Evolutionary conservation across 2,888 invertebrate genomes (phyloP).

Genomic region (Cataglyphis cursor): DNA sequence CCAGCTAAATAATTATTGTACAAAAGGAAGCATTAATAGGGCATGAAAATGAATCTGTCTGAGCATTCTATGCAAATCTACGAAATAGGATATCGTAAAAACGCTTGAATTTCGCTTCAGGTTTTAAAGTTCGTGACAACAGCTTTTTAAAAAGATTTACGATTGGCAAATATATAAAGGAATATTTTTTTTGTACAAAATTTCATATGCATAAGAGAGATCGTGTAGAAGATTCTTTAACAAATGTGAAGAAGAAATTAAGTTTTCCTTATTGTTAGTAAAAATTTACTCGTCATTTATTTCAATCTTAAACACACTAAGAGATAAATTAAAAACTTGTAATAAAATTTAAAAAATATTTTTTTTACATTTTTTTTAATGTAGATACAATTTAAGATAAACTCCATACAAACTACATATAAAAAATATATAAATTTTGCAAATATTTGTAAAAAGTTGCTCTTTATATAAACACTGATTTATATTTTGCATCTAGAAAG

Average conservation of each 20-base stretch:
- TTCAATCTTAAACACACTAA: no score
- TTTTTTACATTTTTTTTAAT: neutral
- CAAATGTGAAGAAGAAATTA: neutral
- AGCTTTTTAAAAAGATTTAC: slow-evolving; percentile 1
- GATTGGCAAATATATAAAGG: neutral
- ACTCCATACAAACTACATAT: neutral
- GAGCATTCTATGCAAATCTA: neutral
- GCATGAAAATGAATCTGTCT: neutral
- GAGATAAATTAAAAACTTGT: neutral
- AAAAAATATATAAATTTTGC: neutral
- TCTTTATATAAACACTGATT: neutral
- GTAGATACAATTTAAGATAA: neutral
- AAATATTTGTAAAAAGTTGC: neutral
- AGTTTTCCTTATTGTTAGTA: neutral
- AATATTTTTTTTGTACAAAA: neutral
- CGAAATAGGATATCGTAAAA: slow-evolving; percentile 24
- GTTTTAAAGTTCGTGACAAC: neutral
- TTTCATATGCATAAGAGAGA: neutral
- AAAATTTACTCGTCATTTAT: neutral
- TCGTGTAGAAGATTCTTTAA: neutral
- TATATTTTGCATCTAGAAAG: neutral
- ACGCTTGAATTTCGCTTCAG: neutral
- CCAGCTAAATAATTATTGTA: slow-evolving; percentile 11
- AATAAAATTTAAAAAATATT: neutral
- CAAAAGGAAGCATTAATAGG: neutral